Evolutionary conservation across 2,888 invertebrate species (phyloP).

Genomic region (Pammene aurita): DNA sequence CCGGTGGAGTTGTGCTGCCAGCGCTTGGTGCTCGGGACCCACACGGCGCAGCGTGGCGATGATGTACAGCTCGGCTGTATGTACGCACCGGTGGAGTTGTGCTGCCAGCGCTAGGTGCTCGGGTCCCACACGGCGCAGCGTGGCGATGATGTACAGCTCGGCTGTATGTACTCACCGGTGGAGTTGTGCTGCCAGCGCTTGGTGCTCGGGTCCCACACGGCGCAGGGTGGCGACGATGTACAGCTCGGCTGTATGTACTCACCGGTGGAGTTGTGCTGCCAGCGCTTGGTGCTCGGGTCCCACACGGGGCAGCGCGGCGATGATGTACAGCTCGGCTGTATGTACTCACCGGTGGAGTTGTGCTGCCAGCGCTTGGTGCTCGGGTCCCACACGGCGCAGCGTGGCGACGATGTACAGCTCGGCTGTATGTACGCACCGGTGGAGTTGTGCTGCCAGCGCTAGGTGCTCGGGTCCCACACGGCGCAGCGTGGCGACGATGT

Average conservation of each 20-base stretch:
- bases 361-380: neutral
- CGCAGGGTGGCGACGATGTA: too few relatives aligned
- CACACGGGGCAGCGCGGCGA: neutral
- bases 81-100: conserved; percentile 75
- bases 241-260: too few relatives aligned
- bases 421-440: neutral
- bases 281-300: too few relatives aligned
- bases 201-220: neutral
- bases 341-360: neutral
- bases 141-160: neutral
- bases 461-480: neutral
- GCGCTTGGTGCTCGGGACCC: conserved; percentile 83
- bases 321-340: neutral
- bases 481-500: neutral
- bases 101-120: conserved; percentile 86
- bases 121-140: conserved; percentile 86
- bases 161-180: neutral
- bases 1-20: conserved; percentile 84
- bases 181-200: neutral
- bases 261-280: too few relatives aligned
- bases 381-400: neutral
- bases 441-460: neutral
- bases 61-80: too few relatives aligned
- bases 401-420: neutral
- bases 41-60: conserved; percentile 81